These are phyloP conservation scores for Heteropelma amictum DNA, from an alignment of 2,888 invertebrate species.

Conservation along the genomic window DNA sequence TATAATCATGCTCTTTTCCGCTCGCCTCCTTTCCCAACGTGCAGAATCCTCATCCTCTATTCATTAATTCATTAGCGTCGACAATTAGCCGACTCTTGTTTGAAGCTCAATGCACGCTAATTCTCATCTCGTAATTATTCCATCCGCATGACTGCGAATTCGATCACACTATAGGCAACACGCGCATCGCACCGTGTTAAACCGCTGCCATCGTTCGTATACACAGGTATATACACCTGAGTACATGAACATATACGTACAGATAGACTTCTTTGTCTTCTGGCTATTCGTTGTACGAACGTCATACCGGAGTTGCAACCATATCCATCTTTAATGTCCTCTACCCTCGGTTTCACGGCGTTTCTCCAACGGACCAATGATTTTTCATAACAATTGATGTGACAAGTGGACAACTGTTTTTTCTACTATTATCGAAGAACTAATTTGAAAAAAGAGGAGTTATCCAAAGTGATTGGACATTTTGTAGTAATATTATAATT, in stretches of 20 bases:
- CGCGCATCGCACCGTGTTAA: slow-evolving; percentile 19
- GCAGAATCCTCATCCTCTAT: slow-evolving; percentile 58
- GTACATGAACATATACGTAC: neutral
- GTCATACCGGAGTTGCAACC: neutral
- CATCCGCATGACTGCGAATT: slow-evolving; percentile 63
- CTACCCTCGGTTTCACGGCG: no score
- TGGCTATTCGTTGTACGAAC: neutral
- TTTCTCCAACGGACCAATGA: no score
- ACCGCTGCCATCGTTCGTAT: slow-evolving; percentile 10
- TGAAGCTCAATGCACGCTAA: slow-evolving; percentile 63
- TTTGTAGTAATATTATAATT: no score
- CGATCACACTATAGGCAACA: slow-evolving; percentile 41
- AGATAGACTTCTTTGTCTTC: neutral
- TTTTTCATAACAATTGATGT: no score
- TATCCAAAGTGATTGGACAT: no score
- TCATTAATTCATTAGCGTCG: slow-evolving; percentile 68
- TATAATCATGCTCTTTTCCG: slow-evolving; percentile 40
- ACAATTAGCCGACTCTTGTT: slow-evolving; percentile 66
- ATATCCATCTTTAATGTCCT: neutral
- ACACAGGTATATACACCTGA: neutral
- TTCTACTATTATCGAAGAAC: neutral
- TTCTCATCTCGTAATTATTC: slow-evolving; percentile 67
- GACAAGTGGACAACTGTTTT: no score
- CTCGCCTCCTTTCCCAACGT: slow-evolving; percentile 17
- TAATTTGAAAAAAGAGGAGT: no score